phyloP scores from a whole-genome alignment of 2,888 invertebrate genomes.

The Pristionchus fissidentatus region DNA sequence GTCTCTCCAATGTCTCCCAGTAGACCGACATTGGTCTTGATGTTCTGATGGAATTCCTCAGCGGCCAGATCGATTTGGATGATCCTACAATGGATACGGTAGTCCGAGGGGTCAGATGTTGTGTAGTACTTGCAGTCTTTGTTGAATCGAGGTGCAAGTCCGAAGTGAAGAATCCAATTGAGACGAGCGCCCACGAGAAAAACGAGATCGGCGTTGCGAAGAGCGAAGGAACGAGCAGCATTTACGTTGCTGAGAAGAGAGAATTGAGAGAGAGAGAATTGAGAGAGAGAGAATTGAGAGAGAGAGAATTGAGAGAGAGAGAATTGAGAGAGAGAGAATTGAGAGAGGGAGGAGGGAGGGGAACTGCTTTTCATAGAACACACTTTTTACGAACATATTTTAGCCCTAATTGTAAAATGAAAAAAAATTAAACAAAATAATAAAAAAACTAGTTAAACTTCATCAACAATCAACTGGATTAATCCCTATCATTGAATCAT shows the following conservation, averaged over 20 bases:
- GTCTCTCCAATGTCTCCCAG: slow-evolving; percentile 83
- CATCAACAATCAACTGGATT: no score
- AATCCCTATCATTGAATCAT: no score
- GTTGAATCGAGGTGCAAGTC: slow-evolving; percentile 87
- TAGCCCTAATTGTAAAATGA: no score
- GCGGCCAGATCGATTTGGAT: slow-evolving; percentile 86
- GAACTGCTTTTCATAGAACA: slow-evolving; percentile 47
- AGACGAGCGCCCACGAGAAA: slow-evolving; percentile 90
- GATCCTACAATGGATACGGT: slow-evolving; percentile 49
- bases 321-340: not conserved
- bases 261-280: not conserved
- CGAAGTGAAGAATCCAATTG: slow-evolving; percentile 99
- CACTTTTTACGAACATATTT: no score
- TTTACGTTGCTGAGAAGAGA: slow-evolving; percentile 69
- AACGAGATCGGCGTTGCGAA: slow-evolving; percentile 90
- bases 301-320: not conserved
- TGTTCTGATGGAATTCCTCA: slow-evolving; percentile 93
- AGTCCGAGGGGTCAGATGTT: slow-evolving; percentile 79
- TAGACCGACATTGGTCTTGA: slow-evolving; percentile 85
- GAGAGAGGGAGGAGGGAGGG: slow-evolving; percentile 18
- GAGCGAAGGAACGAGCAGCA: slow-evolving; percentile 79
- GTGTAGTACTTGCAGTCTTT: slow-evolving; percentile 88
- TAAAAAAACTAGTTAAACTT: no score
- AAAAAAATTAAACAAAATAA: no score
- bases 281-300: not conserved